A percentile compares a stretch with the other conserved stretches of the same genome.
phyloP scores from a whole-genome alignment of 2,113 vertebrate genomes.

The Pangasianodon hypophthalmus region DNA sequence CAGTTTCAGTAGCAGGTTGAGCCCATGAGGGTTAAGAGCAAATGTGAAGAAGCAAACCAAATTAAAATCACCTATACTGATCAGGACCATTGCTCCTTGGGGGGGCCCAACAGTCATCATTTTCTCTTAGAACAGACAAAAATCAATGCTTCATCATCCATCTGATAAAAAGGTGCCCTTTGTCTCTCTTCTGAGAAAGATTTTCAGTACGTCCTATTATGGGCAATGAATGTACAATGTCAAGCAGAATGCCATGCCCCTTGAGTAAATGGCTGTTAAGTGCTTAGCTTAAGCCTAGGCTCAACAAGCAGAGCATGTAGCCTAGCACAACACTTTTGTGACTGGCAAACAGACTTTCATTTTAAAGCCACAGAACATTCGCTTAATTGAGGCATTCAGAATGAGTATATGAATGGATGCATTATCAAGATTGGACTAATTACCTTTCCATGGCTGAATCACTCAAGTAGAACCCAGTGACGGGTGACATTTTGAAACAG shows the following conservation, averaged over 20 bases:
- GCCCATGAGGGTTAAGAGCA: slow-evolving; percentile 44
- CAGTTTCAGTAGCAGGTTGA: slow-evolving; percentile 22
- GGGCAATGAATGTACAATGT: slow-evolving; percentile 50
- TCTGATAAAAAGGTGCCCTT: slow-evolving; percentile 50
- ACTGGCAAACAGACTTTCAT: slow-evolving; percentile 49
- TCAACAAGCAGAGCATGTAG: slow-evolving; percentile 32
- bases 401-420: slow-evolving; percentile 56
- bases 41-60: slow-evolving; percentile 37
- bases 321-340: slow-evolving; percentile 47
- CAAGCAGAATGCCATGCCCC: slow-evolving; percentile 41
- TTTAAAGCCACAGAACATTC: slow-evolving; percentile 54
- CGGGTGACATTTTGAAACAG: slow-evolving; percentile 56
- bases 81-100: slow-evolving; percentile 23
- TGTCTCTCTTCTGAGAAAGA: slow-evolving; percentile 45
- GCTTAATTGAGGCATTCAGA: slow-evolving; percentile 59
- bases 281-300: slow-evolving; percentile 47
- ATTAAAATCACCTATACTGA: slow-evolving; percentile 47
- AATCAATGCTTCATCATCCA: slow-evolving; percentile 51
- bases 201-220: slow-evolving; percentile 46
- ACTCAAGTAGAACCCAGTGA: slow-evolving; percentile 57
- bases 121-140: slow-evolving; percentile 39
- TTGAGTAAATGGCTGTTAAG: slow-evolving; percentile 48
- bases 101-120: slow-evolving; percentile 36
- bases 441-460: slow-evolving; percentile 57
- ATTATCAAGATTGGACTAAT: slow-evolving; percentile 58